Evolutionary conservation across 2,113 vertebrate species (phyloP).

Genomic region (Steatornis caripensis): DNA sequence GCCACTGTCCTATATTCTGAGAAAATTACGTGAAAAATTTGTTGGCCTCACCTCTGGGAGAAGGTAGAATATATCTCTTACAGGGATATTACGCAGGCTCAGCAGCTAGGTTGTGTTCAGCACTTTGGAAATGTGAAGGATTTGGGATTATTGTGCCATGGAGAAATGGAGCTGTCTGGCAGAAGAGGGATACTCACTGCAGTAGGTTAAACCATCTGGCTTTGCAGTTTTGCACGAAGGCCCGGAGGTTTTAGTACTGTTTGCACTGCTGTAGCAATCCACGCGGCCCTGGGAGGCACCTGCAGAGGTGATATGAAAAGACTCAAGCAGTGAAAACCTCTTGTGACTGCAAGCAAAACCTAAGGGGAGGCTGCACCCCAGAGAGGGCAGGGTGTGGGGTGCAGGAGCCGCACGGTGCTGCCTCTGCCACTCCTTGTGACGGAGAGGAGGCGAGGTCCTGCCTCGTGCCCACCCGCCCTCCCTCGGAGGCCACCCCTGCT

Average conservation of each 20-base stretch:
- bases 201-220: conserved; percentile 24
- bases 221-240: conserved; percentile 60
- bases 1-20: not conserved
- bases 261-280: conserved; percentile 61
- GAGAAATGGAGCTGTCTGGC: not conserved
- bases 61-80: not conserved
- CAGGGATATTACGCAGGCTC: not conserved
- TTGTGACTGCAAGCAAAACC: not conserved
- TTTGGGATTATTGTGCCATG: not conserved
- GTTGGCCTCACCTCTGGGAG: not conserved
- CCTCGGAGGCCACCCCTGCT: not conserved
- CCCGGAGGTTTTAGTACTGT: conserved; percentile 58
- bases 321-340: not conserved
- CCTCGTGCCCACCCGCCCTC: not conserved
- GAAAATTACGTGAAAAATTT: not conserved
- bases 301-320: not conserved
- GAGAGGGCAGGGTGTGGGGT: not conserved
- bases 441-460: not conserved
- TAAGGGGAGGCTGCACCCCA: not conserved
- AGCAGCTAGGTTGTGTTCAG: not conserved
- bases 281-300: conserved; percentile 11
- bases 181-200: conserved; percentile 42
- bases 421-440: not conserved
- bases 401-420: rapidly evolving
- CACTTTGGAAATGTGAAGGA: not conserved